These are phyloP conservation scores for Crenuchus spilurus DNA, from an alignment of 2,797 vertebrate species.

Conservation along the genomic window DNA sequence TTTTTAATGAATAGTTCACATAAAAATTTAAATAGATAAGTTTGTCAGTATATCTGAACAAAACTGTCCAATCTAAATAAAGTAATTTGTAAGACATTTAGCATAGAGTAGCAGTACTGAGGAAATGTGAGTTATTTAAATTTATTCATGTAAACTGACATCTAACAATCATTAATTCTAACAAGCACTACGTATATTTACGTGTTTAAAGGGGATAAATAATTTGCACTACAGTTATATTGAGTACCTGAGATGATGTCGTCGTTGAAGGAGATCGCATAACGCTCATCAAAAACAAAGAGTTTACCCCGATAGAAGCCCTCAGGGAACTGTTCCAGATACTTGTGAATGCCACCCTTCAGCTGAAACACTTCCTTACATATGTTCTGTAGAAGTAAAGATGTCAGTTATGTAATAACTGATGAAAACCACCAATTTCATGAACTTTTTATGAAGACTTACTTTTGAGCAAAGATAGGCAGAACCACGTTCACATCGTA, in stretches of 20 bases:
- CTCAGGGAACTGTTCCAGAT: slow-evolving; percentile 91
- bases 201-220: not conserved
- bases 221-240: not conserved
- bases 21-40: too few relatives aligned
- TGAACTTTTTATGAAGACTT: slow-evolving; percentile 23
- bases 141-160: too few relatives aligned
- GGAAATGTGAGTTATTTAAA: too few relatives aligned
- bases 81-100: too few relatives aligned
- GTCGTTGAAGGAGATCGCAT: slow-evolving; percentile 85
- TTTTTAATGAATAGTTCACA: too few relatives aligned
- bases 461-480: slow-evolving; percentile 95
- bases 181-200: too few relatives aligned
- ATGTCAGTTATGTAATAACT: not conserved
- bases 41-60: too few relatives aligned
- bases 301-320: slow-evolving; percentile 96
- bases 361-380: slow-evolving; percentile 95
- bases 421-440: not conserved
- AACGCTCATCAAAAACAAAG: slow-evolving; percentile 96
- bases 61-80: too few relatives aligned
- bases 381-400: slow-evolving; percentile 76
- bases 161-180: too few relatives aligned
- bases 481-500: slow-evolving; percentile 94
- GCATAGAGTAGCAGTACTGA: too few relatives aligned
- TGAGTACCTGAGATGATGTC: slow-evolving; percentile 87
- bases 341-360: slow-evolving; percentile 96